A percentile compares a stretch with the other conserved stretches of the same genome.
Evolutionary conservation across 1,140 invertebrate genomes (phyloP).

Genomic region (Procambarus clarkii): DNA sequence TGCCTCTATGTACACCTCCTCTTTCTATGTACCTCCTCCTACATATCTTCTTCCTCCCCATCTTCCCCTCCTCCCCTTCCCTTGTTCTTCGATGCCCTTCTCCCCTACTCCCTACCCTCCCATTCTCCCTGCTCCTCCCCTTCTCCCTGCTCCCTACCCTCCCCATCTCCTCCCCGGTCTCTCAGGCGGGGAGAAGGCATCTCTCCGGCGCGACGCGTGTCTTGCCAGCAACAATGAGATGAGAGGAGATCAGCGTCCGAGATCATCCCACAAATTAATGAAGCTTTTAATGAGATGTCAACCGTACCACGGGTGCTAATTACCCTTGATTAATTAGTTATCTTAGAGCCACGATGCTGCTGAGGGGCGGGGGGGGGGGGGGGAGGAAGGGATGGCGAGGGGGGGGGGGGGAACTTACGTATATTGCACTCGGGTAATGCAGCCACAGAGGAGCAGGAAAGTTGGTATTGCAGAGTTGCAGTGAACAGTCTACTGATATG

Average conservation of each 20-base stretch:
- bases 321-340: constrained; percentile 45
- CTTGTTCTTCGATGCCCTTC: too few relatives aligned
- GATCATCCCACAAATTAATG: constrained; percentile 35
- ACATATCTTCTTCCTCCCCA: too few relatives aligned
- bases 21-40: too few relatives aligned
- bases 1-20: too few relatives aligned
- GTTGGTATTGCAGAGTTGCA: too few relatives aligned
- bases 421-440: not conserved
- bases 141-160: not conserved
- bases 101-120: not conserved
- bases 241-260: not conserved
- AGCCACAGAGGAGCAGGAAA: not conserved
- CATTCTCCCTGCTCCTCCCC: not conserved
- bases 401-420: not conserved
- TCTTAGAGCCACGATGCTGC: constrained; percentile 9
- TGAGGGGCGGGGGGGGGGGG: too few relatives aligned
- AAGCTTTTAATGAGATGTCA: constrained; percentile 48
- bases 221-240: not conserved
- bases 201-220: not conserved
- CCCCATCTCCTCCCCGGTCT: not conserved
- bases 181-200: not conserved
- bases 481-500: too few relatives aligned
- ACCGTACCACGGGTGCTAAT: constrained; percentile 24
- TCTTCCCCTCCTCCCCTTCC: too few relatives aligned
- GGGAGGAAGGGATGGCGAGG: too few relatives aligned